phyloP scores from a whole-genome alignment of 2,113 vertebrate species.

The Nymphicus hollandicus region DNA sequence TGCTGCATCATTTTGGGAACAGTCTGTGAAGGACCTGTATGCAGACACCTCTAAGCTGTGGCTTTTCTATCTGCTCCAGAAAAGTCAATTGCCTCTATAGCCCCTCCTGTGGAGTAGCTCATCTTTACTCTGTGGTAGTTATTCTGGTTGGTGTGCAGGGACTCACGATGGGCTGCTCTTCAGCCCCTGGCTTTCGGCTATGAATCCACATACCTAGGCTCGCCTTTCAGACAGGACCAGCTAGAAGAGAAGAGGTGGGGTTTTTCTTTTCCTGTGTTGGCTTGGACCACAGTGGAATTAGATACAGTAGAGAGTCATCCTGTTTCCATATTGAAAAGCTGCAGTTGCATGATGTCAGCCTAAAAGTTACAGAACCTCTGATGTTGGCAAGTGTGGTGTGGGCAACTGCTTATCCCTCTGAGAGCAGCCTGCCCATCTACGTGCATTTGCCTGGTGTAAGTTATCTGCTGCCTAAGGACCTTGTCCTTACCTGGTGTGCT shows the following conservation, averaged over 20 bases:
- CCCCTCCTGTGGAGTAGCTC: background rate
- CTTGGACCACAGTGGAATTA: background rate
- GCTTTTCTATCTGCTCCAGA: background rate
- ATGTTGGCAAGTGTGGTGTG: background rate
- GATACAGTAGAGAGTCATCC: background rate
- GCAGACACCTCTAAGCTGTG: background rate
- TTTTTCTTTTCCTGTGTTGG: background rate
- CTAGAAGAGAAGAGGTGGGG: background rate
- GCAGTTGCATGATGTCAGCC: background rate
- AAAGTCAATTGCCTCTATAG: background rate
- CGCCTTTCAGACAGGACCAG: background rate
- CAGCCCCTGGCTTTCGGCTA: background rate
- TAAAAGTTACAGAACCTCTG: background rate
- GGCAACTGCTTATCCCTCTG: background rate
- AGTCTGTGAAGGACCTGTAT: background rate
- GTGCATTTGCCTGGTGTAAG: background rate
- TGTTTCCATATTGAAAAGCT: background rate
- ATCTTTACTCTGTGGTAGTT: background rate
- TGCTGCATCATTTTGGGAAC: background rate
- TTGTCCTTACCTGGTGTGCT: background rate
- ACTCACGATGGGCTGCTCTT: background rate
- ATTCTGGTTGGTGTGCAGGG: background rate
- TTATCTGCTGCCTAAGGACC: background rate
- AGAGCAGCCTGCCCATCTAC: background rate
- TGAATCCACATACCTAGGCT: background rate